These are phyloP conservation scores for Zoanthus sociatus DNA, from an alignment of 92 coral and sea anemone species.

Conservation along the genomic window DNA sequence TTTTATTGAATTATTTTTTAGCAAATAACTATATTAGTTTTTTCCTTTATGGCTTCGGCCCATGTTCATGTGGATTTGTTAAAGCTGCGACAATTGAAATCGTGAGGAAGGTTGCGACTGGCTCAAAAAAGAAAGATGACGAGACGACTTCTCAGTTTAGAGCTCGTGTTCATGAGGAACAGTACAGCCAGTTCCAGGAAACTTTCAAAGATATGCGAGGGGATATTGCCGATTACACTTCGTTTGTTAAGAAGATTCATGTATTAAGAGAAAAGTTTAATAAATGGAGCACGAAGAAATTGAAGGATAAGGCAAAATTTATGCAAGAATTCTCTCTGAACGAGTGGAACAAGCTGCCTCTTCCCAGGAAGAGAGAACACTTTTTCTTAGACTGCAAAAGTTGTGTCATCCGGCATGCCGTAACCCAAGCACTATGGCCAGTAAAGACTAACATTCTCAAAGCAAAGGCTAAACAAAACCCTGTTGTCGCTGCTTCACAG, in stretches of 20 bases:
- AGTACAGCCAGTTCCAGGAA: conserved; percentile 27
- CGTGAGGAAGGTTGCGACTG: neutral
- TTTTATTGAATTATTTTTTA: no score
- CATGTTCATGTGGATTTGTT: neutral
- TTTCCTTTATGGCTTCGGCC: neutral
- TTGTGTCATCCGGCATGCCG: conserved; percentile 44
- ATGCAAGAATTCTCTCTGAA: conserved; percentile 38
- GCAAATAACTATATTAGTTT: no score
- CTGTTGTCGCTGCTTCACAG: conserved; percentile 35
- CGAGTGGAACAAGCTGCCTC: conserved; percentile 45
- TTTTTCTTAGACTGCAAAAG: conserved; percentile 50
- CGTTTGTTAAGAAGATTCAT: conserved; percentile 49
- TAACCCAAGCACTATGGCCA: conserved; percentile 53
- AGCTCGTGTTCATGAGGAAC: conserved; percentile 30
- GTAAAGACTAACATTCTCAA: conserved; percentile 46
- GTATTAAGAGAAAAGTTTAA: conserved; percentile 31
- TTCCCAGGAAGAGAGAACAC: conserved; percentile 52
- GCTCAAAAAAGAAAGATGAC: neutral
- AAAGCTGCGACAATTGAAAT: no score
- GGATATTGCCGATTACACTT: conserved; percentile 1
- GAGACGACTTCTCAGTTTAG: neutral
- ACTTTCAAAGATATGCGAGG: conserved; percentile 25
- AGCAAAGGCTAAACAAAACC: conserved; percentile 60
- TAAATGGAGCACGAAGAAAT: conserved; percentile 56
- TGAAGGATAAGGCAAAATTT: conserved; percentile 33